Conservation (phyloP, 2,113 vertebrate species). For the Psephotus haematonotus region DNA sequence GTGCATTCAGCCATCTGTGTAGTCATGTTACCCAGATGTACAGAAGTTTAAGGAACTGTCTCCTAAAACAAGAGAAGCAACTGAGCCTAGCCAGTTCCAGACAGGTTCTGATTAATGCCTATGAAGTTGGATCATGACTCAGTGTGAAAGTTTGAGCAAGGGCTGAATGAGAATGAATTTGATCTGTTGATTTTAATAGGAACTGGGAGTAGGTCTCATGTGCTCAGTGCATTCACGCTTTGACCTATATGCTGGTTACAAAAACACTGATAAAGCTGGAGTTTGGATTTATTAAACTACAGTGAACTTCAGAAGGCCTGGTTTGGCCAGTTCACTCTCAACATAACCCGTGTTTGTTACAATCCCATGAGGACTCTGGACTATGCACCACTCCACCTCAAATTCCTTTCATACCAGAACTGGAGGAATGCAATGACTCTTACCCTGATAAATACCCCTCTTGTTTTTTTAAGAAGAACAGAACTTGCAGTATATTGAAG, state of each 20-base stretch:
- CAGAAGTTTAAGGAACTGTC: background rate
- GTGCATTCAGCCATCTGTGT: background rate
- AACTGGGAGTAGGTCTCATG: background rate
- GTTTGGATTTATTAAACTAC: background rate
- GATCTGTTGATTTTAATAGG: background rate
- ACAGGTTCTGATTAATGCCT: background rate
- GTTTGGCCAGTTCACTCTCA: background rate
- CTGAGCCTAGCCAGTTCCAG: background rate
- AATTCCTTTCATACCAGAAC: conserved; percentile 17
- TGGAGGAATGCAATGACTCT: background rate
- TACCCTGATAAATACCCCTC: background rate
- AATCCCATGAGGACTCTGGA: background rate
- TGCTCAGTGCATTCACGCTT: background rate
- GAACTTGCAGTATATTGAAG: background rate
- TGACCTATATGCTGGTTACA: background rate
- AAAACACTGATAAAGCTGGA: background rate
- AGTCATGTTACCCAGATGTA: background rate
- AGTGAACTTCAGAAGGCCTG: background rate
- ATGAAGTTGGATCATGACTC: background rate
- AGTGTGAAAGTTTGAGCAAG: background rate
- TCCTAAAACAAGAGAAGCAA: background rate
- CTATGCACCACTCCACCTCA: background rate
- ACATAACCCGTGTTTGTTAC: background rate
- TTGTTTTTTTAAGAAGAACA: background rate
- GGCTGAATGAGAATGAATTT: background rate